A percentile compares a stretch with the other conserved stretches of the same genome.
Conservation (phyloP, 2,797 vertebrate genomes). For the Siniperca obscura region DNA sequence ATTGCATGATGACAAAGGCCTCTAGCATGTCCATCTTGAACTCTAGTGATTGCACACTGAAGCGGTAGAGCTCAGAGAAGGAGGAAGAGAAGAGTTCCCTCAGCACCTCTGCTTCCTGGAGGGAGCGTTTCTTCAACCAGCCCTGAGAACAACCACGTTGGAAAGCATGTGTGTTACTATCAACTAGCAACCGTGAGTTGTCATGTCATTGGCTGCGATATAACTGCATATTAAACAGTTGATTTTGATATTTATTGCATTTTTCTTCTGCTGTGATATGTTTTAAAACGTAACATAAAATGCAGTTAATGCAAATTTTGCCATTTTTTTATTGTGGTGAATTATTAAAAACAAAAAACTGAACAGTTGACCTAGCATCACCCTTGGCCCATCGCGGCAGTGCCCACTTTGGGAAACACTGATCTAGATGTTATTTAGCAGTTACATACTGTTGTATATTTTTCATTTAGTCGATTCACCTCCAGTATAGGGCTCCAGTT, state of each 20-base stretch:
- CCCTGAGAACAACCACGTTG: slow-evolving; percentile 78
- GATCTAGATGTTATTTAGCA: not conserved
- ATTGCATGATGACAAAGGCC: slow-evolving; percentile 93
- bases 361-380: not conserved
- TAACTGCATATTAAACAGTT: no score
- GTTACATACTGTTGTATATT: not conserved
- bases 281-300: not conserved
- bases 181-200: not conserved
- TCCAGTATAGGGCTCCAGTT: slow-evolving; percentile 95
- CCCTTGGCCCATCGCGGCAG: not conserved
- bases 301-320: not conserved
- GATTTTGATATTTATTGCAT: not conserved
- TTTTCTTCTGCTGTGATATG: not conserved
- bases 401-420: not conserved
- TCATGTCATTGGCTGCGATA: not conserved
- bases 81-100: slow-evolving; percentile 88
- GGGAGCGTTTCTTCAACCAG: slow-evolving; percentile 89
- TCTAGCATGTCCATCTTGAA: slow-evolving; percentile 93
- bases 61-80: slow-evolving; percentile 90
- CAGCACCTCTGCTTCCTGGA: slow-evolving; percentile 88
- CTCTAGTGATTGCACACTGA: slow-evolving; percentile 90
- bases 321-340: not conserved
- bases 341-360: not conserved
- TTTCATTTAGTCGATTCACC: slow-evolving; percentile 78
- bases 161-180: not conserved